A percentile compares a stretch with the other conserved stretches of the same genome.
Evolutionary conservation across 2,113 vertebrate genomes (phyloP).

Genomic region (Leptobrachium leishanense): DNA sequence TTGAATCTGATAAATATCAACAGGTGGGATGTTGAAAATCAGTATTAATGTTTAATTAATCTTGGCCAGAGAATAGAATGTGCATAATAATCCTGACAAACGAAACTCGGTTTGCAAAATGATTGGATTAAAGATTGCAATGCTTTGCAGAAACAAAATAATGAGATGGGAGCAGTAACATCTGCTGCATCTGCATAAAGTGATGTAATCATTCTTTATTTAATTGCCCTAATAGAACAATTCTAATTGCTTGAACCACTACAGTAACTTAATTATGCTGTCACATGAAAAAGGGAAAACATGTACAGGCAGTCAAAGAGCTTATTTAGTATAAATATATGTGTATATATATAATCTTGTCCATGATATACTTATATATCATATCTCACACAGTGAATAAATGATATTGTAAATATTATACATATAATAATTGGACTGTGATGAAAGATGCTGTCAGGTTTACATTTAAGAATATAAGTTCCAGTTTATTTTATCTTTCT

Average conservation of each 20-base stretch:
- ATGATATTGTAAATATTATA: too few species aligned
- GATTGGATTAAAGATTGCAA: slow-evolving; percentile 33
- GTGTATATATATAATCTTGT: too few species aligned
- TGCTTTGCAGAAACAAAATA: slow-evolving; percentile 34
- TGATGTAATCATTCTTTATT: slow-evolving; percentile 44
- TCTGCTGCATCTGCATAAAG: slow-evolving; percentile 43
- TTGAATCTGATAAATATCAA: background rate
- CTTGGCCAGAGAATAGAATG: background rate
- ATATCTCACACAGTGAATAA: too few species aligned
- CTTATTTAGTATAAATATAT: too few species aligned
- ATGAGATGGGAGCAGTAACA: slow-evolving; percentile 33
- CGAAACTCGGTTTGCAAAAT: slow-evolving; percentile 15
- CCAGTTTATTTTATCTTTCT: too few species aligned
- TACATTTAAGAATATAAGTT: too few species aligned
- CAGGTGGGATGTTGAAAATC: background rate
- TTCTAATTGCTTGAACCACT: slow-evolving; percentile 36
- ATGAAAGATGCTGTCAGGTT: too few species aligned
- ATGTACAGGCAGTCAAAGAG: slow-evolving; percentile 25
- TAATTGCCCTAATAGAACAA: slow-evolving; percentile 29
- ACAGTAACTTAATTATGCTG: slow-evolving; percentile 40
- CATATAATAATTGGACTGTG: too few species aligned
- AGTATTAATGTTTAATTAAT: background rate
- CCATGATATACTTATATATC: too few species aligned
- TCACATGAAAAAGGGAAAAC: slow-evolving; percentile 28
- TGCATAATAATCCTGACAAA: slow-evolving; percentile 3